Conservation (phyloP, 2,797 vertebrate genomes). For the Margarornis squamiger region DNA sequence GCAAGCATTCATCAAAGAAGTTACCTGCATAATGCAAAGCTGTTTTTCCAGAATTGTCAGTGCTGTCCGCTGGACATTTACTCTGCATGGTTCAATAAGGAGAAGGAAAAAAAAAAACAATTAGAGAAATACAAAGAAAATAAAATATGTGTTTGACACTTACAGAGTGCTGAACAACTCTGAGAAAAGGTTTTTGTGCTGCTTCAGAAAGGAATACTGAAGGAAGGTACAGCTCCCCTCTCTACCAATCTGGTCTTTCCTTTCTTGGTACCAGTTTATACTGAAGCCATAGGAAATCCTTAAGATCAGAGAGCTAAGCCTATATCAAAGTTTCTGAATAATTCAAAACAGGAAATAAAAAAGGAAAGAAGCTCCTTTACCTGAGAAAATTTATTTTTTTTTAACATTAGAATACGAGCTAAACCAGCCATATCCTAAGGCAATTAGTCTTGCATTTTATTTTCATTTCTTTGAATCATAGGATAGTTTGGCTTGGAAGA, state of each 20-base stretch:
- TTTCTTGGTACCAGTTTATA: not conserved
- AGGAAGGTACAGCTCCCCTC: not conserved
- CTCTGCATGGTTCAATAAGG: constrained; percentile 73
- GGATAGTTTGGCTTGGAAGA: not conserved
- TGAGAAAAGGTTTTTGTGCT: not conserved
- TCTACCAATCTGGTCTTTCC: not conserved
- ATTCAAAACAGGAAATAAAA: not conserved
- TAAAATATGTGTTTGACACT: not conserved
- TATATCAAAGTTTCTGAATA: not conserved
- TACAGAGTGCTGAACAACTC: not conserved
- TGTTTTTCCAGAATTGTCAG: constrained; percentile 85
- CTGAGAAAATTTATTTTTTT: not conserved
- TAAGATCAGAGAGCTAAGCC: not conserved
- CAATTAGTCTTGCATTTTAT: not conserved
- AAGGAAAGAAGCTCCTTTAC: not conserved
- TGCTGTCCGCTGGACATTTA: constrained; percentile 84
- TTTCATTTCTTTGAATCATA: not conserved
- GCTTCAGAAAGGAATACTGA: not conserved
- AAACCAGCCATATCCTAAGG: not conserved
- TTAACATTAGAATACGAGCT: not conserved
- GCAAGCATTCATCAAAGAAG: not conserved
- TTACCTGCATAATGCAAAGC: constrained; percentile 93
- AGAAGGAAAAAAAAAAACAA: not conserved
- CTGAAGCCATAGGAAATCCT: not conserved
- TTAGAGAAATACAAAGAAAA: not conserved